Evolutionary conservation across 2,888 invertebrate genomes (phyloP).

Genomic region (Aspidiotus destructor): DNA sequence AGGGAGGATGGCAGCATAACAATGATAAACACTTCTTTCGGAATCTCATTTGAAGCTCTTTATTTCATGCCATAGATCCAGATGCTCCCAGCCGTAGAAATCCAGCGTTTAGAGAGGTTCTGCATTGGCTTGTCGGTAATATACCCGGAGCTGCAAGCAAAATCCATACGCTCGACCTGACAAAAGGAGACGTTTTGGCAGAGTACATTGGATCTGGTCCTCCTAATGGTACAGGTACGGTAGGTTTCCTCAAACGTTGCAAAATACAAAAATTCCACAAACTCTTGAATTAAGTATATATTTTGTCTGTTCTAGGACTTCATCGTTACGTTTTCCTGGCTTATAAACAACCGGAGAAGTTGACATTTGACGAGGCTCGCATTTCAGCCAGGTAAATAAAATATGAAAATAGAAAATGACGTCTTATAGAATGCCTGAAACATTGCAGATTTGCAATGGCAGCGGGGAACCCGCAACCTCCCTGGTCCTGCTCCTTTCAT

Average conservation of each 20-base stretch:
- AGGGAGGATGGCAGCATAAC: too few species aligned
- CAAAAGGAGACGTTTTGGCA: conserved; percentile 61
- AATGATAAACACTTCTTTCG: too few species aligned
- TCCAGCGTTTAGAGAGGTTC: conserved; percentile 75
- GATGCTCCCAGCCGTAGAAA: conserved; percentile 79
- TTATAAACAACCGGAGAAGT: conserved; percentile 57
- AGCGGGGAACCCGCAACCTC: background rate
- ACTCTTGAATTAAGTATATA: background rate
- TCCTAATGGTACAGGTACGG: conserved; percentile 57
- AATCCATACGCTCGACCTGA: conserved; percentile 44
- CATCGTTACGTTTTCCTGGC: conserved; percentile 72
- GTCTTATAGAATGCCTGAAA: background rate
- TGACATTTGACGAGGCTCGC: conserved; percentile 46
- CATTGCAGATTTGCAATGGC: too few species aligned
- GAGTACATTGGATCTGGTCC: conserved; percentile 79
- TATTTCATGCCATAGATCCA: conserved; percentile 55
- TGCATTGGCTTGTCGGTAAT: conserved; percentile 84
- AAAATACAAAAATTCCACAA: background rate
- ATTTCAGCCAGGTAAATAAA: conserved; percentile 43
- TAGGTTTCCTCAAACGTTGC: background rate
- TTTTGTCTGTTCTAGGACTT: conserved; percentile 44
- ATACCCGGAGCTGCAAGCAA: conserved; percentile 53
- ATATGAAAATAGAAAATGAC: background rate
- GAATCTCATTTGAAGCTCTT: background rate
- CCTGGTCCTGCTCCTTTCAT: background rate